phyloP scores from a whole-genome alignment of 2,888 invertebrate genomes.

The Caenorhabditis becei region DNA sequence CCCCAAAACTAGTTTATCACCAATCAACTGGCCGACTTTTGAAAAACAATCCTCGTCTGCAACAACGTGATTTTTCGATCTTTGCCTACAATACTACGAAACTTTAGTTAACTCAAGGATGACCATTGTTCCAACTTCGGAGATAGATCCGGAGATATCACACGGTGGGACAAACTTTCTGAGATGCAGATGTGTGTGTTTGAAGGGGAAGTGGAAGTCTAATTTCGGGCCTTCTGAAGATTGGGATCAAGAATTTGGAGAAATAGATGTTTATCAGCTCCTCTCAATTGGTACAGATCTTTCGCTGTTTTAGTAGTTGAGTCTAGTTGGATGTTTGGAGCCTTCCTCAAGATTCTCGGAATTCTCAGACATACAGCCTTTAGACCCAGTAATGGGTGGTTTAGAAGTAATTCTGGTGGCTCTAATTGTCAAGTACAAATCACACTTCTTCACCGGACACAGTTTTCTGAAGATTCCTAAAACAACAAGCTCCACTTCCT shows the following conservation, averaged over 20 bases:
- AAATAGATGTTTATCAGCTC: not conserved
- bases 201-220: no score
- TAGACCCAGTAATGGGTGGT: not conserved
- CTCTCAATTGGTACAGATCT: slow-evolving; percentile 7
- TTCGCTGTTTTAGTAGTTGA: not conserved
- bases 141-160: not conserved
- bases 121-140: no score
- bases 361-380: not conserved
- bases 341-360: not conserved
- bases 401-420: not conserved
- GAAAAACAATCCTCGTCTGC: slow-evolving; percentile 3
- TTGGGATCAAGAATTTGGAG: not conserved
- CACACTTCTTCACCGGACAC: not conserved
- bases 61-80: slow-evolving; percentile 6
- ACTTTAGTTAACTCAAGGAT: not conserved
- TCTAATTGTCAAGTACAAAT: not conserved
- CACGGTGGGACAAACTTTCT: no score
- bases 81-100: not conserved
- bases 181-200: no score
- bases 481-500: no score
- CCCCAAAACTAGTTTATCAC: not conserved
- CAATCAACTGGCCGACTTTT: slow-evolving; percentile 9
- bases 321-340: not conserved
- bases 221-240: no score
- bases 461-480: no score